Conservation (phyloP, 2,113 vertebrate species). For the Apodemus sylvaticus region DNA sequence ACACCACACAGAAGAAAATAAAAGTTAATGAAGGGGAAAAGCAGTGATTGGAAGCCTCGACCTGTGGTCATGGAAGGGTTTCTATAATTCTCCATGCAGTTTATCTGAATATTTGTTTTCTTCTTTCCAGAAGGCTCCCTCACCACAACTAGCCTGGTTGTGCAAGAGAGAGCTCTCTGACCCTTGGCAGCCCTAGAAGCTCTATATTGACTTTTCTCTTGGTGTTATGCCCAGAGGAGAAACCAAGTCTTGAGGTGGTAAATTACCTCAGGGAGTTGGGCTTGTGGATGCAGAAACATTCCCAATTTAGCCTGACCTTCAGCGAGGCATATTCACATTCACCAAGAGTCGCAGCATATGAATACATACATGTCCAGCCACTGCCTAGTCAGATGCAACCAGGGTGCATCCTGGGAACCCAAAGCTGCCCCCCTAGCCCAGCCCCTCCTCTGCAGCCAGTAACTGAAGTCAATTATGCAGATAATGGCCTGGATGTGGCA, state of each 20-base stretch:
- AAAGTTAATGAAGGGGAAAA: background rate
- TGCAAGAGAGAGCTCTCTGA: background rate
- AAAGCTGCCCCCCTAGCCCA: background rate
- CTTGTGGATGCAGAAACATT: background rate
- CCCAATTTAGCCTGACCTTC: background rate
- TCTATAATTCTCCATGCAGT: background rate
- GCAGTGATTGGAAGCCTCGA: background rate
- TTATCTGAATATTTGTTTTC: background rate
- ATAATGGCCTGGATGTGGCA: background rate
- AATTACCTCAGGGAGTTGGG: background rate
- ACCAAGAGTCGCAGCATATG: background rate
- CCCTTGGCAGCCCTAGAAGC: background rate
- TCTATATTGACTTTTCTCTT: background rate
- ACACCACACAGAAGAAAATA: background rate
- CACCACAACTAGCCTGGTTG: background rate
- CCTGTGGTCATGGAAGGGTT: background rate
- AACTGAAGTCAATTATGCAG: slow-evolving; percentile 37
- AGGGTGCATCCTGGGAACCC: background rate
- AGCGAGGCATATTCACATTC: background rate
- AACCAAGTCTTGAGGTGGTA: background rate
- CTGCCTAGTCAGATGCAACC: background rate
- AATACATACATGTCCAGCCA: rapidly evolving
- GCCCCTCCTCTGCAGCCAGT: background rate
- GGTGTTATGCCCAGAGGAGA: background rate
- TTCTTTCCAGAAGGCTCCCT: background rate